A percentile compares a stretch with the other conserved stretches of the same genome.
These are phyloP conservation scores for Slavum lentiscoides DNA, from an alignment of 2,888 invertebrate genomes.

Conservation along the genomic window DNA sequence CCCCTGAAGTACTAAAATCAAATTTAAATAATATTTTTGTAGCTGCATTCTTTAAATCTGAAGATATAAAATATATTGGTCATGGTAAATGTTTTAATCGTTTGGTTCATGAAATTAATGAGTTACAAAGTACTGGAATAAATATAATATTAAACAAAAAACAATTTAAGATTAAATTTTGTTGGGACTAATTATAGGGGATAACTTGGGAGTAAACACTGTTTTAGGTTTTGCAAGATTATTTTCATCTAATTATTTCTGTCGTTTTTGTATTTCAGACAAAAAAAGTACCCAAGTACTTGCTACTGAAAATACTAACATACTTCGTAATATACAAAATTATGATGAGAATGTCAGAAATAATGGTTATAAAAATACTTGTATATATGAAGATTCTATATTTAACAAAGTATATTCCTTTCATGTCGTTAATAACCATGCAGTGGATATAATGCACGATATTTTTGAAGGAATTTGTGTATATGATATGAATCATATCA, in stretches of 20 bases:
- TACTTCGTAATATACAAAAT: conserved; percentile 16
- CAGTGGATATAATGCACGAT: too few species aligned
- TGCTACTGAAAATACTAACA: neutral
- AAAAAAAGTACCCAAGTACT: conserved; percentile 23
- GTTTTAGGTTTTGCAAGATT: conserved; percentile 25
- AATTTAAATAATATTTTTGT: conserved; percentile 30
- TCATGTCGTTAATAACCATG: too few species aligned
- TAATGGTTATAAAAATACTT: too few species aligned
- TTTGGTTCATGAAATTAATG: conserved; percentile 15
- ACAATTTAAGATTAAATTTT: conserved; percentile 12
- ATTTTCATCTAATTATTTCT: conserved; percentile 12
- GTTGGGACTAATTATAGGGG: conserved; percentile 10
- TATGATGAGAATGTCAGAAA: conserved; percentile 2
- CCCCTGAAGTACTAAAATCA: neutral
- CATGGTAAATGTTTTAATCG: conserved; percentile 32
- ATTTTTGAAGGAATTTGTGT: too few species aligned
- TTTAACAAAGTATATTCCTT: too few species aligned
- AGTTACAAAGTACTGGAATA: conserved; percentile 21
- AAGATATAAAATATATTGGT: conserved; percentile 14
- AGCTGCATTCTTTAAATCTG: conserved; percentile 16
- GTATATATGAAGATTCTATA: too few species aligned
- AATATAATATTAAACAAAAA: conserved; percentile 13
- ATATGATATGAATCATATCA: too few species aligned
- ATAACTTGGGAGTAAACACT: conserved; percentile 16
- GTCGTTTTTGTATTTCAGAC: conserved; percentile 22